These are phyloP conservation scores for Ochropleura plecta DNA, from an alignment of 2,888 invertebrate species.

Conservation along the genomic window DNA sequence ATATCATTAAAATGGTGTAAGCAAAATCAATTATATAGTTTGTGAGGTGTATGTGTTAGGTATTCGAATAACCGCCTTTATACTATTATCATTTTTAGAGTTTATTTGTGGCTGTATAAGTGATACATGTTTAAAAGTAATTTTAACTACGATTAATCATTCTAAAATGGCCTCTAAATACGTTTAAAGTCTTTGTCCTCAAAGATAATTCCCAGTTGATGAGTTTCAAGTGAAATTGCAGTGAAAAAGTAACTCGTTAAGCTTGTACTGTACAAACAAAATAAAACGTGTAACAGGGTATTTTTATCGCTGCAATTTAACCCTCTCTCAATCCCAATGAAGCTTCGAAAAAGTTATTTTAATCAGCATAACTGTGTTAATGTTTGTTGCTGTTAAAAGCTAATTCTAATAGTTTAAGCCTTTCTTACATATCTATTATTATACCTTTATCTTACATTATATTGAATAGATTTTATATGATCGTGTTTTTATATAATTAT, in stretches of 20 bases:
- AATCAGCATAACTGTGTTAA: conserved; percentile 53
- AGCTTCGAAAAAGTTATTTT: conserved; percentile 31
- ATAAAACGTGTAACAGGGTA: not conserved
- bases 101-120: conserved; percentile 59
- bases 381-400: conserved; percentile 55
- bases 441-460: conserved; percentile 57
- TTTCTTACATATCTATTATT: conserved; percentile 66
- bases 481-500: conserved; percentile 63
- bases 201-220: not conserved
- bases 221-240: conserved; percentile 17
- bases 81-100: conserved; percentile 60
- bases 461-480: conserved; percentile 63
- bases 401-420: conserved; percentile 62
- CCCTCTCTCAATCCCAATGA: not conserved
- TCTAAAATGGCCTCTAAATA: conserved; percentile 47
- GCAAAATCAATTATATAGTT: conserved; percentile 64
- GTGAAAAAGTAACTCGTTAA: not conserved
- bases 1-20: conserved; percentile 55
- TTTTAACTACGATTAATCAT: conserved; percentile 23
- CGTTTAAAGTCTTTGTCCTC: conserved; percentile 9
- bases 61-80: conserved; percentile 72
- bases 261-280: not conserved
- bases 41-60: conserved; percentile 62
- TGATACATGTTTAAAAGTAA: conserved; percentile 40
- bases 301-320: conserved; percentile 22